A percentile compares a stretch with the other conserved stretches of the same genome.
Evolutionary conservation across 2,113 vertebrate genomes (phyloP).

Genomic region (Prionailurus viverrinus): DNA sequence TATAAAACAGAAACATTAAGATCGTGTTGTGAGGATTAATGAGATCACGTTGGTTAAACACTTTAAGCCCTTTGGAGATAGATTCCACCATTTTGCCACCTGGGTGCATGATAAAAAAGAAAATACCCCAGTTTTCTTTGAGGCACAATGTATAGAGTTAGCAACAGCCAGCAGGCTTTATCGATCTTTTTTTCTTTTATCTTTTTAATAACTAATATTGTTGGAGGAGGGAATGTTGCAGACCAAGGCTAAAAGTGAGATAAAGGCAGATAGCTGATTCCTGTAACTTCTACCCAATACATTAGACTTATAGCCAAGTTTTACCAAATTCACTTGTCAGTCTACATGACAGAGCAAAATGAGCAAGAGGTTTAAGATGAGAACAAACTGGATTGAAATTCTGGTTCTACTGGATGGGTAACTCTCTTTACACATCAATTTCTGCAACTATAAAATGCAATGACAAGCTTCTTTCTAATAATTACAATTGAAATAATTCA

Average conservation of each 20-base stretch:
- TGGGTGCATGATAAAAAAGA: not conserved
- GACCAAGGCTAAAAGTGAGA: not conserved
- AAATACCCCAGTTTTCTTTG: not conserved
- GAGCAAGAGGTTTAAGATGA: not conserved
- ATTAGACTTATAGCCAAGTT: not conserved
- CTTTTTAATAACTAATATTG: not conserved
- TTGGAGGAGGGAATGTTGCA: not conserved
- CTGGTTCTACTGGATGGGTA: not conserved
- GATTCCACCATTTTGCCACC: constrained; percentile 45
- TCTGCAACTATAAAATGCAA: not conserved
- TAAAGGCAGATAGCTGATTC: not conserved
- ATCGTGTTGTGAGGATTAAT: constrained; percentile 56
- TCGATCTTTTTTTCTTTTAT: constrained; percentile 20
- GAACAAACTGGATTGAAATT: not conserved
- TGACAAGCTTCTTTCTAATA: not conserved
- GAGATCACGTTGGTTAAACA: constrained; percentile 8
- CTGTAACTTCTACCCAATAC: not conserved
- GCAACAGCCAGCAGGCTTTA: not conserved
- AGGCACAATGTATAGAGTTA: not conserved
- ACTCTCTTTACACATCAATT: not conserved
- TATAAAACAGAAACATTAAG: constrained; percentile 41
- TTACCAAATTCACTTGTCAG: not conserved
- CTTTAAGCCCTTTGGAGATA: not conserved
- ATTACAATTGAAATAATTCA: not conserved
- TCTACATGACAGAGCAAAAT: not conserved